Evolutionary conservation across 2,113 vertebrate species (phyloP).

Genomic region (Syrmaticus mikado): DNA sequence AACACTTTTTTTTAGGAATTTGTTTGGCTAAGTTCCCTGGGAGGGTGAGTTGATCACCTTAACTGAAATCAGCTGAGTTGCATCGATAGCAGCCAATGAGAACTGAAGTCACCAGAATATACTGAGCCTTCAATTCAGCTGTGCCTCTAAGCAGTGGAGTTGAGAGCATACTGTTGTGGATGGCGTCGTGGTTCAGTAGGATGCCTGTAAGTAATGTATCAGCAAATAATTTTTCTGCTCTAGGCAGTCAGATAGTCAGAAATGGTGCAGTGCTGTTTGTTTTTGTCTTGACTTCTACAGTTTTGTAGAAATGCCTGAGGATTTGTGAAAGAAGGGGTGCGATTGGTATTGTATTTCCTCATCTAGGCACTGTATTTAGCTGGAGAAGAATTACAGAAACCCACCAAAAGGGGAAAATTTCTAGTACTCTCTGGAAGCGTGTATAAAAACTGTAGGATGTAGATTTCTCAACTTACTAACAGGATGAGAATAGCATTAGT

Average conservation of each 20-base stretch:
- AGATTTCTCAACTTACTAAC: neutral
- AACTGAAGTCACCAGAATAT: neutral
- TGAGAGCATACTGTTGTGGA: rapidly evolving
- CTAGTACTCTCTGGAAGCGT: neutral
- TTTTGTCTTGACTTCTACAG: neutral
- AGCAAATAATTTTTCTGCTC: neutral
- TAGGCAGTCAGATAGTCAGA: neutral
- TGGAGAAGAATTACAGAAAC: neutral
- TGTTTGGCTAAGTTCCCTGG: neutral
- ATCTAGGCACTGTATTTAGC: neutral
- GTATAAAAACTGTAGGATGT: neutral
- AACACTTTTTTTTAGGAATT: neutral
- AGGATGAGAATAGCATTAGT: neutral
- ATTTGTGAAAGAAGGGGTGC: rapidly evolving
- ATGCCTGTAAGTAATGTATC: neutral
- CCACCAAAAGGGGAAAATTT: neutral
- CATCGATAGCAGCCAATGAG: neutral
- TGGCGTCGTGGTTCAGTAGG: neutral
- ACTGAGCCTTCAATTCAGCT: neutral
- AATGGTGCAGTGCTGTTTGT: neutral
- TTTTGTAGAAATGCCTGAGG: neutral
- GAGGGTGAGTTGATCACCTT: neutral
- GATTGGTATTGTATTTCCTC: neutral
- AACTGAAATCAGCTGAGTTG: neutral
- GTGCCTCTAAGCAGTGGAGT: rapidly evolving